Evolutionary conservation across 2,113 vertebrate genomes (phyloP).

Genomic region (Apistogramma diplotaenia): DNA sequence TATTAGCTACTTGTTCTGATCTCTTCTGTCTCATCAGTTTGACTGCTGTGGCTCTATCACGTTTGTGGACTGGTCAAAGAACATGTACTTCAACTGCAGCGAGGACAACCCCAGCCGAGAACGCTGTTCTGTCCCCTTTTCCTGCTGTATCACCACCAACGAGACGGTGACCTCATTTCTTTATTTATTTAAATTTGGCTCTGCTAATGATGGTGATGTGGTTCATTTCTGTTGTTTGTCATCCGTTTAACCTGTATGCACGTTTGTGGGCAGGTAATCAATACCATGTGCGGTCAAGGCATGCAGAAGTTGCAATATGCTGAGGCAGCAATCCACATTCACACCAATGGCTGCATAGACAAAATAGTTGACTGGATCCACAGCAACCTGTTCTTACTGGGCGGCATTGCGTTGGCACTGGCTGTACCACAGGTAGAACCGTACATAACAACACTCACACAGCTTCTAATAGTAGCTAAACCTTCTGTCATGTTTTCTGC

Average conservation of each 20-base stretch:
- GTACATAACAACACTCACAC: neutral
- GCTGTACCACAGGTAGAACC: conserved; percentile 86
- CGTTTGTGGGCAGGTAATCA: conserved; percentile 81
- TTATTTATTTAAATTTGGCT: no score
- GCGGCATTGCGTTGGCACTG: conserved; percentile 86
- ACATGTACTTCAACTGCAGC: conserved; percentile 90
- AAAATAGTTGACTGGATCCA: conserved; percentile 91
- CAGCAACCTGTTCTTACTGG: conserved; percentile 89
- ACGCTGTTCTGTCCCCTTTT: conserved; percentile 91
- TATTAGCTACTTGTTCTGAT: neutral
- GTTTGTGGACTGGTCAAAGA: conserved; percentile 88
- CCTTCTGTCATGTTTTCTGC: neutral
- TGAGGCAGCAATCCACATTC: conserved; percentile 78
- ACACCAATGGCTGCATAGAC: conserved; percentile 93
- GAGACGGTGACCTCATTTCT: conserved; percentile 66
- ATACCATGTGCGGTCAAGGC: conserved; percentile 91
- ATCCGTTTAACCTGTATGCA: neutral
- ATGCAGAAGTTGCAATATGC: conserved; percentile 79
- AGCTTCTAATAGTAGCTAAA: neutral
- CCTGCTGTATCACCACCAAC: conserved; percentile 79
- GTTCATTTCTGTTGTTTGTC: neutral
- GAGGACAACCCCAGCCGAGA: conserved; percentile 82
- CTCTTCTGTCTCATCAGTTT: conserved; percentile 74
- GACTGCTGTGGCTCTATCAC: conserved; percentile 85
- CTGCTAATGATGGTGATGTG: no score